Percentiles rank a stretch among this genome's conserved stretches.
Conservation (phyloP, 92 coral and sea anemone species). For the Phenganax marumi region DNA sequence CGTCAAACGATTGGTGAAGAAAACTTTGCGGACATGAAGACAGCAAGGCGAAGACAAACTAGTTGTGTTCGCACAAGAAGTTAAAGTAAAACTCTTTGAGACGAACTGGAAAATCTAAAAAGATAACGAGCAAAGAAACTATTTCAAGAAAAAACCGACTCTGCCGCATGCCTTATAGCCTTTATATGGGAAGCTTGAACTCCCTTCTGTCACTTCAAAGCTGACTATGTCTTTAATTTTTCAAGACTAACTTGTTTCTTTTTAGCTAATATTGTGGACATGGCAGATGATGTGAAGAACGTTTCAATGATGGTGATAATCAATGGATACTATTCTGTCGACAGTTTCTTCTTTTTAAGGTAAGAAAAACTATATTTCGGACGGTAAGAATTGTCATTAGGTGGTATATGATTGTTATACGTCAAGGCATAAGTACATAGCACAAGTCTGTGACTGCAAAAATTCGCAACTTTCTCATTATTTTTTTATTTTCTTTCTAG, state of each 20-base stretch:
- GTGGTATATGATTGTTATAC: background rate
- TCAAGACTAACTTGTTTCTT: background rate
- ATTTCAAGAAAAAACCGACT: background rate
- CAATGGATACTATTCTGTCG: conserved; percentile 79
- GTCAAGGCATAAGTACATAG: background rate
- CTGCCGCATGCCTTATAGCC: background rate
- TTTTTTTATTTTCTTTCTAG: conserved; percentile 42
- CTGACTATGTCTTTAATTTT: too few species aligned
- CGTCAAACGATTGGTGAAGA: too few species aligned
- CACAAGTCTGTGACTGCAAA: background rate
- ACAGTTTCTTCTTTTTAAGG: conserved; percentile 95
- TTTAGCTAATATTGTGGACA: conserved; percentile 3
- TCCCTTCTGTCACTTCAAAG: too few species aligned
- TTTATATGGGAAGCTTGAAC: background rate
- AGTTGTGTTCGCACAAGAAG: too few species aligned
- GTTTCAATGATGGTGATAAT: conserved; percentile 50
- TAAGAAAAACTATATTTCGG: conserved; percentile 4
- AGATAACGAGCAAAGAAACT: too few species aligned
- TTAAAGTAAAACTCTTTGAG: too few species aligned
- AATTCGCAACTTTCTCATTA: background rate
- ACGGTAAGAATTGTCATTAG: background rate
- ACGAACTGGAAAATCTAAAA: too few species aligned
- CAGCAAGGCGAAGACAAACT: too few species aligned
- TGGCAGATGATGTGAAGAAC: background rate
- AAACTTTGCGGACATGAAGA: too few species aligned